Base-by-base conservation (phyloP, 2,113 vertebrate genomes). In the Bubalus kerabau region DNA sequence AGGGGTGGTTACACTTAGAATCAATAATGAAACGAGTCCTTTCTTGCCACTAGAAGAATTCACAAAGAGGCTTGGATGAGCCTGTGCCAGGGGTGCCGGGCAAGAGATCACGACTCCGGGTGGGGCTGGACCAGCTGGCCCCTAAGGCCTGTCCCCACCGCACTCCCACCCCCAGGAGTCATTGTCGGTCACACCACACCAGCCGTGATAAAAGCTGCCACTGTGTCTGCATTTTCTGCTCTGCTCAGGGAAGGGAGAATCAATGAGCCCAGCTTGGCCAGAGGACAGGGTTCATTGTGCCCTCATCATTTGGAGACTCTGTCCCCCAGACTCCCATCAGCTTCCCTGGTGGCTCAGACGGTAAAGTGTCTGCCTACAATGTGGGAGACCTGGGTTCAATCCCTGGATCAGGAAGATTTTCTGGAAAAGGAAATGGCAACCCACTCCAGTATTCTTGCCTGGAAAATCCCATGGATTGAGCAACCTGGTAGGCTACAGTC, bases 31-130 rank as follows among this genome's bases (percentile, higher is more conserved):
- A 62, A 94, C 48, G n/a, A 67, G 67, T 48, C 32, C n/a, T 60
- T 83, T 91, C 89, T 94, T 97, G 80, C 89, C 76, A 17, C 56
- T 48, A 57, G 90, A 76, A 96, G 82, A 85, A 87, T 80, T 95
- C 95, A 96, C 87, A 83, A 60, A 85, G 84, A 59, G 54, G 59
- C 88, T 10, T 13, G 74, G 62, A 86, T 24, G 14, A 64, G 82
- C 30, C 60, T 23, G 96, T 96, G 93, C 88, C 87, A 71, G 83
- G 85, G 94, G n/a, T 80, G 78, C 90, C 32, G 76, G 76, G 62
- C 36, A 30, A 91, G 40, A 84, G 57, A 84, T 5, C 67, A 32
- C 57, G 62, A 4, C 90, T 59, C 64, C 1, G 4, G 62, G 36
- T 50, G 21, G 32, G 50, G 6, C 7, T 76, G 62, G 90, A 15